phyloP scores from a whole-genome alignment of 2,113 vertebrate species.

The Melozone crissalis region DNA sequence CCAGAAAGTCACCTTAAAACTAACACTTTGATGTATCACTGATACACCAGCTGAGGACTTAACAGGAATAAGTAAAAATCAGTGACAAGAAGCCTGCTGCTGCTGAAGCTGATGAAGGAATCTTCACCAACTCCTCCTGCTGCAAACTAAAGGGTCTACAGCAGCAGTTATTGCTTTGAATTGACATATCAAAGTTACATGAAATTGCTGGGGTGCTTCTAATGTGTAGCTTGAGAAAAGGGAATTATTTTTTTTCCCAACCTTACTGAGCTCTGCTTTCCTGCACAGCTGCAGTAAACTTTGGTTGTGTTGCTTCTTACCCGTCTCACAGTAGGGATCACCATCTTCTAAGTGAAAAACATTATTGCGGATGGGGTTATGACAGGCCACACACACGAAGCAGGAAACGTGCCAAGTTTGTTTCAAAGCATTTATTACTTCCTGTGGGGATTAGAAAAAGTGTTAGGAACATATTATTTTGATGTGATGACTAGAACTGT shows the following conservation, averaged over 20 bases:
- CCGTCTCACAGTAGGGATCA: constrained; percentile 95
- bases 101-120: background rate
- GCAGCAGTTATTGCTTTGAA: background rate
- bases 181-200: background rate
- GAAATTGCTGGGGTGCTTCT: background rate
- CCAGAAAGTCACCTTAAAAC: background rate
- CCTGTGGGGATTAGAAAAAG: constrained; percentile 76
- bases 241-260: background rate
- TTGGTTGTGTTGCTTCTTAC: constrained; percentile 67
- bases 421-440: constrained; percentile 97
- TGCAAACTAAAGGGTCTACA: background rate
- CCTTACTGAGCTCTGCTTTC: background rate
- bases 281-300: background rate
- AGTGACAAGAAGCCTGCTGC: background rate
- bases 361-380: constrained; percentile 92
- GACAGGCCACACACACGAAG: constrained; percentile 91
- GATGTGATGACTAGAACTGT: constrained; percentile 11
- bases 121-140: background rate
- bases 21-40: background rate
- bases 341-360: constrained; percentile 97
- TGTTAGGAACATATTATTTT: constrained; percentile 39
- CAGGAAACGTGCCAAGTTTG: constrained; percentile 97
- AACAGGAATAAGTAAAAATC: background rate
- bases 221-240: background rate
- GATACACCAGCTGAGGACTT: background rate